Conservation (phyloP, 1,140 invertebrate genomes). For the Vanessa tameamea region DNA sequence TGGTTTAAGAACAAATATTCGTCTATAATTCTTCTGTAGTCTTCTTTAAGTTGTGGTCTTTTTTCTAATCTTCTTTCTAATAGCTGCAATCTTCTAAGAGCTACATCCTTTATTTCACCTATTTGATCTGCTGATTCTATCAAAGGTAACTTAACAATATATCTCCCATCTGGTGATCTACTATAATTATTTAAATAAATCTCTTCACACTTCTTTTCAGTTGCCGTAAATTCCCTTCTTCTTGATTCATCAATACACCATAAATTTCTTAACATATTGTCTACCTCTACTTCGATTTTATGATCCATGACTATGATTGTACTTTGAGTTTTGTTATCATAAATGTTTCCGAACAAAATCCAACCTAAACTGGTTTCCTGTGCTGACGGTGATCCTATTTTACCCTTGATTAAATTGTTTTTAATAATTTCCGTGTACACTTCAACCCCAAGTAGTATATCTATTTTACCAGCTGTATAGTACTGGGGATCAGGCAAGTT, state of each 20-base stretch:
- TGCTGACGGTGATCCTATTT: neutral
- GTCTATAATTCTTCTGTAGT: constrained; percentile 2
- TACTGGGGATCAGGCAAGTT: neutral
- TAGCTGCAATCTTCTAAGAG: neutral
- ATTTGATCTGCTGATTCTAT: neutral
- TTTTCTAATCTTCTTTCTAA: constrained; percentile 9
- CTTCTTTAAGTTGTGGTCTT: neutral
- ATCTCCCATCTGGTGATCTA: neutral
- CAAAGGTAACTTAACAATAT: constrained; percentile 6
- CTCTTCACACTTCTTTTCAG: constrained; percentile 2
- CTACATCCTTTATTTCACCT: constrained; percentile 1
- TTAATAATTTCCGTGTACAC: neutral
- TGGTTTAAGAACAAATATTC: neutral
- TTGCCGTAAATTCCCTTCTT: neutral
- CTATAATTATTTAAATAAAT: neutral
- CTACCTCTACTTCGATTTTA: constrained; percentile 1
- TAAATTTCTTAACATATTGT: constrained; percentile 8
- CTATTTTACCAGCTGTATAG: neutral
- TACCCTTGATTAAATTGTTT: neutral
- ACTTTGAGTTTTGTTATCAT: neutral
- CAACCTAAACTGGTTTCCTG: neutral
- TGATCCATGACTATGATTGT: neutral
- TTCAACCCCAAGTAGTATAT: neutral
- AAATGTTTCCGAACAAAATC: constrained; percentile 1
- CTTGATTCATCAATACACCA: neutral